These are phyloP conservation scores for Phania funesta DNA, from an alignment of 2,888 invertebrate species.

Conservation along the genomic window DNA sequence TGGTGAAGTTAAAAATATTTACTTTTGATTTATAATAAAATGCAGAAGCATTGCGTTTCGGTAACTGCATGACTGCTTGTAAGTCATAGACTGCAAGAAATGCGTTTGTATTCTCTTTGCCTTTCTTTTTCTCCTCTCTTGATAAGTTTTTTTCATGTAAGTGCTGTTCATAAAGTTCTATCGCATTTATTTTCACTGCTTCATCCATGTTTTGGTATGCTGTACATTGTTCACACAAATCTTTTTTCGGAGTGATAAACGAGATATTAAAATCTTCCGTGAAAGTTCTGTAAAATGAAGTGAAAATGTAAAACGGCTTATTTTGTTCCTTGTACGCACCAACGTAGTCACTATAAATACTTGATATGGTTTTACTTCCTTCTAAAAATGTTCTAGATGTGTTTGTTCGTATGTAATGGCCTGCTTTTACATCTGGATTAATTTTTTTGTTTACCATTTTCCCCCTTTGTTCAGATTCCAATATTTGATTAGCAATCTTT, in stretches of 20 bases:
- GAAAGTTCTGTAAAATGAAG: constrained; percentile 58
- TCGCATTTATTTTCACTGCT: constrained; percentile 36
- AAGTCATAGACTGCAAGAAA: constrained; percentile 59
- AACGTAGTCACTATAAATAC: constrained; percentile 52
- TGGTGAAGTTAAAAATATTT: constrained; percentile 60
- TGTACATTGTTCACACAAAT: constrained; percentile 37
- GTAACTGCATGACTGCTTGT: constrained; percentile 61
- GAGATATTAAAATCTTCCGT: constrained; percentile 53
- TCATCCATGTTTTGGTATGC: constrained; percentile 48
- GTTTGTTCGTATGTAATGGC: constrained; percentile 50
- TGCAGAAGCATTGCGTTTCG: constrained; percentile 54
- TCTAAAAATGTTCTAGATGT: constrained; percentile 57
- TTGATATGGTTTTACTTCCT: constrained; percentile 56
- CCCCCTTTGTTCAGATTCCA: constrained; percentile 59
- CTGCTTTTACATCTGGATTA: constrained; percentile 44
- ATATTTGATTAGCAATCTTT: constrained; percentile 45
- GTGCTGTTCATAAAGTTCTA: constrained; percentile 29
- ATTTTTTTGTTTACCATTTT: too few relatives aligned
- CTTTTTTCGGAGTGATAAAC: constrained; percentile 51
- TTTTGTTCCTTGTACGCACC: constrained; percentile 17
- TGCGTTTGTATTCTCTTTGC: constrained; percentile 32
- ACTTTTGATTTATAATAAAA: constrained; percentile 64
- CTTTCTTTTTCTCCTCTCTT: constrained; percentile 44
- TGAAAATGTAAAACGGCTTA: constrained; percentile 35
- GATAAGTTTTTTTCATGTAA: constrained; percentile 36